Evolutionary conservation across 1,140 invertebrate genomes (phyloP).

Genomic region (Drosophila bocki): DNA sequence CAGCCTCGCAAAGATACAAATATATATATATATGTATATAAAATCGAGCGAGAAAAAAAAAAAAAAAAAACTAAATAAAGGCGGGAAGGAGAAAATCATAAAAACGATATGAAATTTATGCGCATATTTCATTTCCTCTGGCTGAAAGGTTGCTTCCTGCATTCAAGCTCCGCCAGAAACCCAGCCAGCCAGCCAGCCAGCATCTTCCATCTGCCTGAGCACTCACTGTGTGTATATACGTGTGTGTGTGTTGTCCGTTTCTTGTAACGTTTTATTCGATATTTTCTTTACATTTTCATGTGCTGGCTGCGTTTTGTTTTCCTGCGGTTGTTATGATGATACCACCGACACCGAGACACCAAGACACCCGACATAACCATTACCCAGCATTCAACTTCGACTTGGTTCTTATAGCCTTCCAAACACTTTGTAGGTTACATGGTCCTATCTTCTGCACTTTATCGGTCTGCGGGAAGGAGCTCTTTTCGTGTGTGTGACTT

Average conservation of each 20-base stretch:
- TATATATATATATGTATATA: constrained; percentile 14
- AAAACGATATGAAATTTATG: constrained; percentile 82
- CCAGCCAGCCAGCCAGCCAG: neutral
- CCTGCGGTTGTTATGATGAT: constrained; percentile 20
- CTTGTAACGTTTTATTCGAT: constrained; percentile 52
- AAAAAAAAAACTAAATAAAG: constrained; percentile 50
- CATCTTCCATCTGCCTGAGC: constrained; percentile 24
- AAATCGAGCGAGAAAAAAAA: constrained; percentile 3
- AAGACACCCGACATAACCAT: neutral
- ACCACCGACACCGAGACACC: neutral
- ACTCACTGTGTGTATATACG: neutral
- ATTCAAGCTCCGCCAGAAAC: constrained; percentile 5
- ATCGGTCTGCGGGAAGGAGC: neutral
- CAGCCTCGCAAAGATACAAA: constrained; percentile 32
- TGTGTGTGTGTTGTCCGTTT: constrained; percentile 25
- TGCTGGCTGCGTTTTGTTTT: constrained; percentile 36
- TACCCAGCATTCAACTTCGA: constrained; percentile 9
- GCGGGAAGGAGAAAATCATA: constrained; percentile 69
- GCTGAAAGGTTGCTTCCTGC: constrained; percentile 54
- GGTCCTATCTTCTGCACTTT: constrained; percentile 10
- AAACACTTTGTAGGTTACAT: neutral
- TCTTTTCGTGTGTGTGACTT: constrained; percentile 7
- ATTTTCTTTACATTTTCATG: constrained; percentile 51
- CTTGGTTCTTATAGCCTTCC: neutral
- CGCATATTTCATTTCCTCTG: constrained; percentile 80